A percentile compares a stretch with the other conserved stretches of the same genome.
These are phyloP conservation scores for Miniopterus natalensis DNA, from an alignment of 2,113 vertebrate species.

Conservation along the genomic window DNA sequence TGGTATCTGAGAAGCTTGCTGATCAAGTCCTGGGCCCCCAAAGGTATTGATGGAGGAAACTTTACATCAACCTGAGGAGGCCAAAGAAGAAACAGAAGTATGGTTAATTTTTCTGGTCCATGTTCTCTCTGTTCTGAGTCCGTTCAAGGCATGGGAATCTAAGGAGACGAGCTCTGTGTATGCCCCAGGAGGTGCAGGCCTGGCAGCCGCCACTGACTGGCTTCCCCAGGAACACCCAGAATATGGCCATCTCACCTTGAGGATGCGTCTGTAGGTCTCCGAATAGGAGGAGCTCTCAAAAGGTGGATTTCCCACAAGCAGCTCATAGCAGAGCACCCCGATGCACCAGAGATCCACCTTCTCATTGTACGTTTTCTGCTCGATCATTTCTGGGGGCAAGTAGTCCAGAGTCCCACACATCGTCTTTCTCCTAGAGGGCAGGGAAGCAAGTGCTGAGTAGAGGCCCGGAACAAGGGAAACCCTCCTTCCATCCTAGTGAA, in stretches of 20 bases:
- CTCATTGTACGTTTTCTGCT: slow-evolving; percentile 91
- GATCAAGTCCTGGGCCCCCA: slow-evolving; percentile 91
- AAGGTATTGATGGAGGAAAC: slow-evolving; percentile 88
- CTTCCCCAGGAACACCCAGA: rapidly evolving
- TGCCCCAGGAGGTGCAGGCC: not conserved
- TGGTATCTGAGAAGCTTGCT: slow-evolving; percentile 90
- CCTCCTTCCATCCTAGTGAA: not conserved
- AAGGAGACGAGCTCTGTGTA: not conserved
- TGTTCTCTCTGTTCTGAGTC: not conserved
- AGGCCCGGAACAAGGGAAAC: not conserved
- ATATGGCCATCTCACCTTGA: slow-evolving; percentile 76
- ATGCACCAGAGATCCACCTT: slow-evolving; percentile 95
- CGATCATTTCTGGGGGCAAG: slow-evolving; percentile 94
- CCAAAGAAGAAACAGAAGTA: not conserved
- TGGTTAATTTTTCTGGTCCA: not conserved
- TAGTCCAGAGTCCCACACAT: slow-evolving; percentile 96
- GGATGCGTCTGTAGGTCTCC: slow-evolving; percentile 90
- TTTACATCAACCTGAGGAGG: slow-evolving; percentile 69
- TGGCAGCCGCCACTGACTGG: not conserved
- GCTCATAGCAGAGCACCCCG: slow-evolving; percentile 94
- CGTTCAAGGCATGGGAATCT: not conserved
- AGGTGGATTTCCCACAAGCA: slow-evolving; percentile 92
- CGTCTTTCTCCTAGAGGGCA: slow-evolving; percentile 89
- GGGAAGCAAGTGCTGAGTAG: not conserved
- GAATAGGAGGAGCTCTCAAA: slow-evolving; percentile 90